These are phyloP conservation scores for Stegana nigrithorax DNA, from an alignment of 2,888 invertebrate genomes.

Conservation along the genomic window DNA sequence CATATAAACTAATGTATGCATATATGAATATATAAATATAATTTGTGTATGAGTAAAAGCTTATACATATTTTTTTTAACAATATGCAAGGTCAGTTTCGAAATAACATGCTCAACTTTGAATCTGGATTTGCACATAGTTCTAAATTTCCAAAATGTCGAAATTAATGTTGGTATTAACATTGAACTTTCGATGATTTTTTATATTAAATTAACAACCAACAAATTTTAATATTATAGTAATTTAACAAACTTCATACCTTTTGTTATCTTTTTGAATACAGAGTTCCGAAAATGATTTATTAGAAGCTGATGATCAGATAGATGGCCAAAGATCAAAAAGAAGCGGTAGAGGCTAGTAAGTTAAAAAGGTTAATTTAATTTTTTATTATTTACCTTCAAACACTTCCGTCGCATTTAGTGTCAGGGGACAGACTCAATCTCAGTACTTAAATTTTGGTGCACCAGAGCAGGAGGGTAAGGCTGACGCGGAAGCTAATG, in stretches of 20 bases:
- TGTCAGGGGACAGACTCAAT: constrained; percentile 82
- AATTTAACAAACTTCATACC: too few relatives aligned
- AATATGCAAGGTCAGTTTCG: constrained; percentile 54
- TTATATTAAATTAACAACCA: background rate
- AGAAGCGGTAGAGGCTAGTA: constrained; percentile 65
- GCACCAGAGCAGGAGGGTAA: constrained; percentile 75
- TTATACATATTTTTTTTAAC: too few relatives aligned
- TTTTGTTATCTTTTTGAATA: constrained; percentile 16
- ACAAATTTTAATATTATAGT: background rate
- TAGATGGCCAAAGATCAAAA: constrained; percentile 52
- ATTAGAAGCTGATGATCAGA: constrained; percentile 36
- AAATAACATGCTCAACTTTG: constrained; percentile 18
- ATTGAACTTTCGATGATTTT: constrained; percentile 53
- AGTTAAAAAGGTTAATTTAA: constrained; percentile 43
- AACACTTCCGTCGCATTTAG: constrained; percentile 43
- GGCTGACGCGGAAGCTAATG: constrained; percentile 84
- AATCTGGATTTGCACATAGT: constrained; percentile 4
- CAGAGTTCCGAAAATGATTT: constrained; percentile 19
- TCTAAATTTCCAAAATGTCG: background rate
- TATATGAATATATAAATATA: too few relatives aligned
- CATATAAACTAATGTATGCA: too few relatives aligned
- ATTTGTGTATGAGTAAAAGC: too few relatives aligned
- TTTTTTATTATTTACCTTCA: background rate
- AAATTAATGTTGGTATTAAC: constrained; percentile 44
- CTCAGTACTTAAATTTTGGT: constrained; percentile 82